A percentile compares a stretch with the other conserved stretches of the same genome.
phyloP scores from a whole-genome alignment of 2,888 invertebrate genomes.

The Eupithecia insigniata region DNA sequence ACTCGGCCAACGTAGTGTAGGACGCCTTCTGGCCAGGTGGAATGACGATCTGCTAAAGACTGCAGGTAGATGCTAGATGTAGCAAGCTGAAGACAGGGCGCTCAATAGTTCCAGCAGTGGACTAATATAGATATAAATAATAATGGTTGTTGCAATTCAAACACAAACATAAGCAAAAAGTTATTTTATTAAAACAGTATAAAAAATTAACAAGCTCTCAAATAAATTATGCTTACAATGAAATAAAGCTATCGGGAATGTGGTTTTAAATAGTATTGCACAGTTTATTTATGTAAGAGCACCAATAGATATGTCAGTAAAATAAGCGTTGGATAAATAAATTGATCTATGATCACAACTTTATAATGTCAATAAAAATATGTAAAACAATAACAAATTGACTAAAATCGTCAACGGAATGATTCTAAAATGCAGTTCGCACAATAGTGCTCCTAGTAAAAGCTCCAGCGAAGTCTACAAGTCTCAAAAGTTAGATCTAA shows the following conservation, averaged over 20 bases:
- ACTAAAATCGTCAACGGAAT: constrained; percentile 37
- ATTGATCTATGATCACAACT: constrained; percentile 45
- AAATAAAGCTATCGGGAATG: constrained; percentile 37
- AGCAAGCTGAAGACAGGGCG: too few relatives aligned
- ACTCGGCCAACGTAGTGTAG: too few relatives aligned
- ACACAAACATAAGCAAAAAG: constrained; percentile 18
- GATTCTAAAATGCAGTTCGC: constrained; percentile 24
- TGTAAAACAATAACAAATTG: constrained; percentile 44
- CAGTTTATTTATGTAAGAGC: constrained; percentile 40
- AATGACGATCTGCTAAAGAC: too few relatives aligned
- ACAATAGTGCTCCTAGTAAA: constrained; percentile 29
- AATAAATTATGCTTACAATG: constrained; percentile 29
- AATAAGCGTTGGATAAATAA: constrained; percentile 13
- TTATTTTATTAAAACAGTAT: constrained; percentile 45
- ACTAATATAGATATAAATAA: too few relatives aligned
- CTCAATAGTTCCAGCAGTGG: too few relatives aligned
- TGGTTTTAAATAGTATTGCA: constrained; percentile 39
- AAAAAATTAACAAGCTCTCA: constrained; percentile 45
- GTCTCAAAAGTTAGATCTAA: constrained; percentile 15
- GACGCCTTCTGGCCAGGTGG: too few relatives aligned
- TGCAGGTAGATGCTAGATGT: too few relatives aligned
- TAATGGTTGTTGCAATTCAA: constrained; percentile 7
- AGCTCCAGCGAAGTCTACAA: constrained; percentile 16
- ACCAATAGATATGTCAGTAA: constrained; percentile 47
- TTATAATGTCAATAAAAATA: constrained; percentile 27